Percentiles rank a stretch among this genome's conserved stretches.
Conservation (phyloP, 1,140 invertebrate genomes). For the Marisa cornuarietis region DNA sequence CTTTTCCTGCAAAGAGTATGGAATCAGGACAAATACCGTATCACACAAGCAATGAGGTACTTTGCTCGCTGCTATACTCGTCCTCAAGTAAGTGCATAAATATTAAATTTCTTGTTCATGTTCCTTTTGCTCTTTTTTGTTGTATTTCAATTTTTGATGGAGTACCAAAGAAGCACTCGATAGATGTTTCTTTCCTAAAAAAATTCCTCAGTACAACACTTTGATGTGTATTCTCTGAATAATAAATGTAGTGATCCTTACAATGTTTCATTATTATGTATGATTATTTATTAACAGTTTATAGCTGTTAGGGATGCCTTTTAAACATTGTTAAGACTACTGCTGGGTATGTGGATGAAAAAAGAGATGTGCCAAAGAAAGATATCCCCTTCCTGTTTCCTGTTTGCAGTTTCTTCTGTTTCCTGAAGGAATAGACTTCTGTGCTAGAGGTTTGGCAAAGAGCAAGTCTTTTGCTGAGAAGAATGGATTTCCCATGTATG, state of each 20-base stretch:
- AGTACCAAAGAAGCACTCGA: no score
- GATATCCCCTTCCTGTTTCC: neutral
- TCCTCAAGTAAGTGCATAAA: slow-evolving; percentile 56
- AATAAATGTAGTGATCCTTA: no score
- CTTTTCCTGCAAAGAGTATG: slow-evolving; percentile 85
- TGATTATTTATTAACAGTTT: no score
- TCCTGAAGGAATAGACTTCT: slow-evolving; percentile 89
- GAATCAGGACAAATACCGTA: slow-evolving; percentile 77
- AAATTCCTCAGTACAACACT: no score
- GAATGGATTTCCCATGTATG: slow-evolving; percentile 75
- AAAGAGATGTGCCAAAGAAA: neutral
- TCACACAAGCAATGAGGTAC: slow-evolving; percentile 79
- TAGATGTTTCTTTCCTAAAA: no score
- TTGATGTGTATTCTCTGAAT: no score
- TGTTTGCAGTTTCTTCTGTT: slow-evolving; percentile 77
- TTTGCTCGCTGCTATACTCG: slow-evolving; percentile 73
- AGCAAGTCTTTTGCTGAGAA: slow-evolving; percentile 80
- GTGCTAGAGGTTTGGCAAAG: slow-evolving; percentile 74
- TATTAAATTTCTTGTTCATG: no score
- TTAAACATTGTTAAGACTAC: neutral
- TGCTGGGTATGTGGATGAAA: neutral
- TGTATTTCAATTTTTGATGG: no score
- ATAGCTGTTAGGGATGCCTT: no score
- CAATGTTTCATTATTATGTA: no score
- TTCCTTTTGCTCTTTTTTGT: no score